Evolutionary conservation across 2,797 vertebrate species (phyloP), one percentile per base, ranked within the genome.

Genomic region (Potorous gilbertii): DNA sequence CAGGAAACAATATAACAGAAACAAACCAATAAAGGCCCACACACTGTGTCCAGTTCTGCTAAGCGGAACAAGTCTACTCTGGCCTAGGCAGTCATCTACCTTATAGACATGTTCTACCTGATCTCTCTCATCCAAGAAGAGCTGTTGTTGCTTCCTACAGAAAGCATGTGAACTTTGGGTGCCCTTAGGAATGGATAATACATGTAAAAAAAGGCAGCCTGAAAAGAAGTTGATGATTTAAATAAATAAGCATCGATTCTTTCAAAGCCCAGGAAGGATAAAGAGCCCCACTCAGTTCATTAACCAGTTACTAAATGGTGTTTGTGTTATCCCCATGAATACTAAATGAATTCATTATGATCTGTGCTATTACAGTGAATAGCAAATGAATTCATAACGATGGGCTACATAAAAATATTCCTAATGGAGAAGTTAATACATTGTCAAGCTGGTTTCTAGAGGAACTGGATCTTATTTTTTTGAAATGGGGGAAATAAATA

Each of bases 231-330:
- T 95, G 95, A 96, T 95, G 94, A 93, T 96, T 97, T 96, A 96
- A 97, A 96, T 96, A 96, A 98, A 97, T 95, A 94, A 97, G 56
- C 94, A 96, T 62, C 87, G 57, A 92, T 97, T 95, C 96, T 96
- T 96, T 56, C 92, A 94, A 97, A 97, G 94, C 91, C 93, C 95
- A 95, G 95, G 91, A 96, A 96, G 90, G 93, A 98, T 94, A 93
- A 96, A 96, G 96, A 97, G 57, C 94, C 94, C 96, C 94, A 90
- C 93, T 96, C 87, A 97, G 96, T 96, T 97, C 96, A 97, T 97
- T 98, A 98, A 97, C 96, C 91, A 96, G 96, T 97, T 97, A 96
- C 97, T 97, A 97, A 97, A 97, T 94, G 94, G 96, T 96, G 95
- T 97, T 94, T 97, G 96, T 93, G 81, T 96, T 97, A 95, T 97